These are phyloP conservation scores for Drosophila neonasuta DNA, from an alignment of 2,888 invertebrate genomes.

Conservation along the genomic window DNA sequence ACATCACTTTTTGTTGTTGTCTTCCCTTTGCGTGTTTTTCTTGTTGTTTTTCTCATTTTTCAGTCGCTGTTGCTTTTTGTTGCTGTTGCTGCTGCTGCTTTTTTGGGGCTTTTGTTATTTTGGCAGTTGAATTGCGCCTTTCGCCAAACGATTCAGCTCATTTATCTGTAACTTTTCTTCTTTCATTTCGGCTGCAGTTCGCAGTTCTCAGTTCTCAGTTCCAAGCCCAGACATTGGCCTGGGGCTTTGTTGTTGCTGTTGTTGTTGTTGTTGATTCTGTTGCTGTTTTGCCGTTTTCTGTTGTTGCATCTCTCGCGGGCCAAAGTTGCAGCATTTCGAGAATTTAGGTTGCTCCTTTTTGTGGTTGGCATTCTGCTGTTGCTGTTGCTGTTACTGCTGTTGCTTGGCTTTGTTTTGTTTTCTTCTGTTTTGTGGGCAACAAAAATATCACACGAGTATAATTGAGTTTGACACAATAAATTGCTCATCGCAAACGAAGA, in stretches of 20 bases:
- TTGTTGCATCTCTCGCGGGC: slow-evolving; percentile 40
- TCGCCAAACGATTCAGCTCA: slow-evolving; percentile 75
- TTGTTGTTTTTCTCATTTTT: slow-evolving; percentile 31
- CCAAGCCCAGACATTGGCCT: slow-evolving; percentile 5
- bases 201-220: slow-evolving; percentile 30
- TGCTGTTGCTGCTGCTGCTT: slow-evolving; percentile 22
- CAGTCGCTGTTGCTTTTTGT: slow-evolving; percentile 10
- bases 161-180: slow-evolving; percentile 72
- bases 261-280: not conserved
- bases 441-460: slow-evolving; percentile 82
- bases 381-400: slow-evolving; percentile 47
- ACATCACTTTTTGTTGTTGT: slow-evolving; percentile 14
- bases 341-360: slow-evolving; percentile 76
- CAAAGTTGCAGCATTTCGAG: slow-evolving; percentile 72
- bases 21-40: slow-evolving; percentile 12
- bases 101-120: slow-evolving; percentile 60
- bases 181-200: slow-evolving; percentile 58
- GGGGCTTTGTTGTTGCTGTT: slow-evolving; percentile 10
- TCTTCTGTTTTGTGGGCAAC: slow-evolving; percentile 65
- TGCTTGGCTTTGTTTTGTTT: slow-evolving; percentile 46
- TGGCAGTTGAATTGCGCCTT: slow-evolving; percentile 76
- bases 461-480: slow-evolving; percentile 83
- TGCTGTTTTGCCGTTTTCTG: not conserved
- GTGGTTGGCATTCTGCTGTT: slow-evolving; percentile 26
- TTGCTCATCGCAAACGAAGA: slow-evolving; percentile 80